Evolutionary conservation across 2,888 invertebrate genomes (phyloP), one percentile per base, ranked within the genome.

Genomic region (Epsilonema sp.): DNA sequence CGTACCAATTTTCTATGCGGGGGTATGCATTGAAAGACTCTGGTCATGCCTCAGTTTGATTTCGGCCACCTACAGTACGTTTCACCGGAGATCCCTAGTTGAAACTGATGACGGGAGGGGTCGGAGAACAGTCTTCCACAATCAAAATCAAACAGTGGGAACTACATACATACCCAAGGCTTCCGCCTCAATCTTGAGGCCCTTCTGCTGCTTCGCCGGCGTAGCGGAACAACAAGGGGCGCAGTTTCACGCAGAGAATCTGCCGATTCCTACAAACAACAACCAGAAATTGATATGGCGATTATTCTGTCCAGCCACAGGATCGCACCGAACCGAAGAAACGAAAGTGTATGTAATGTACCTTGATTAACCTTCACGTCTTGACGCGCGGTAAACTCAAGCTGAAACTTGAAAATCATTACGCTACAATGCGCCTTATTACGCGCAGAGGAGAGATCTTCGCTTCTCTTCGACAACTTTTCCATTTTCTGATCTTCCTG

Each of bases 401-500:
- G 19, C 2, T 75, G 75, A 59, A 77, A 80, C 37, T 77, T 76
- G 54, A 77, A 77, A 45, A 92, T 67, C 83, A 92, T 86, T 69
- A 90, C 86, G 37, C 75, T 76, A 46, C 90, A 68, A 46, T 78
- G 76, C 0, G 80, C 78, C 58, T 85, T 85, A 62, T 82, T 84
- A 54, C 79, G 74, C 1, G 84, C 80, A 5, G 82, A 78, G 58
- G 81, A 77, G n/a, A 92, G 70, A 64, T 87, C 84, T 50, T 76
- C 76, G 26, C 79, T 75, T 51, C 81, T 75, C 42, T 79, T 76
- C 49, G 78, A 78, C 55, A 77, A 76, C 40, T 79, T 74, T 63
- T 87, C 84, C 40, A 76, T 76, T 55, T 81, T 76, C 46, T 80
- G 78, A 57, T 85, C 82, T 63, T 89, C 87, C 84, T 84, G 42